Base-by-base conservation (phyloP, 92 coral and sea anemone genomes). In the Zoanthus sociatus region DNA sequence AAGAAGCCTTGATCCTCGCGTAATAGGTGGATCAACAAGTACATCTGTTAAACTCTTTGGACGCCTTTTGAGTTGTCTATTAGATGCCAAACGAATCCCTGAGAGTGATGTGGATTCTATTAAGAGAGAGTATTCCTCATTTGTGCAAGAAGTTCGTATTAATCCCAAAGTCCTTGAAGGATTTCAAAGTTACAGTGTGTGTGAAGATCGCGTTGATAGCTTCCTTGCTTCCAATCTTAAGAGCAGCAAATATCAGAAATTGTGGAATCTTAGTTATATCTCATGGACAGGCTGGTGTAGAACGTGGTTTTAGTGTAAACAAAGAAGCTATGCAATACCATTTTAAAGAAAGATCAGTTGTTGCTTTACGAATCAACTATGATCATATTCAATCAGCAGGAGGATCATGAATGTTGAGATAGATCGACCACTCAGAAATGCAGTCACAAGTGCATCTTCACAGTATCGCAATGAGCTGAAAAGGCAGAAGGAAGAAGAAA, bases 221-320 rank as follows among this genome's bases (percentile, higher is more conserved):
- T 90, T 94, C 73, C 92, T 94, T 50, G 93, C 91, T 50, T 45
- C 89, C 70, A 16, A 84, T 48, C 76, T 91, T 68, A 31, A 90
- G 86, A 58, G 64, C 64, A 58, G 64, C 64, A 12, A 58, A 58
- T 58, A 58, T 58, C 64, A 58, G 88, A 88, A 89, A 70, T 87
- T 92, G 86, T 92, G 92, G 90, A 47, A 61, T 46, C 94, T 88
- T 92, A 12, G 94, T 88, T 15, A 71, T 92, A 11, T 89, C 94
- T 78, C 93, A 92, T 78, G 93, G 93, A 54, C 97, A 94, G 83
- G 95, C 94, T 75, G 87, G 95, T 83, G 95, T 92, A 5, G 98
- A 90, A 88, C 83, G 94, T 33, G 94, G 92, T 13, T 75, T 88
- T 86, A 90, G 98, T 83, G 76, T 92, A n/a, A 92, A 92, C 87